Conservation (phyloP, 2,797 vertebrate species). For the Labroides dimidiatus region DNA sequence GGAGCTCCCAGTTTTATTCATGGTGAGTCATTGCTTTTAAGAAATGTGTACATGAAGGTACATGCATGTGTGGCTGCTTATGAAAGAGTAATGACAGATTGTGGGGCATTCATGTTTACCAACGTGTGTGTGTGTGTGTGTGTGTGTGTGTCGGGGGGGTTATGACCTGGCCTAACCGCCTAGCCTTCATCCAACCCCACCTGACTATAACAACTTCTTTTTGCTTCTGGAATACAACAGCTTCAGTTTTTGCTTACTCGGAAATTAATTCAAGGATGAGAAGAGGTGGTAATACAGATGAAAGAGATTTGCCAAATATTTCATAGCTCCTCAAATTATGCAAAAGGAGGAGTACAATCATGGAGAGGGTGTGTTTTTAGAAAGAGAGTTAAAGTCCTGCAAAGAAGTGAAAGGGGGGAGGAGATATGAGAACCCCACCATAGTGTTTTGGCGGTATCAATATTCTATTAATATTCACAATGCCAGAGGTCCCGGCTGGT, state of each 20-base stretch:
- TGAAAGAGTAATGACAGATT: slow-evolving; percentile 27
- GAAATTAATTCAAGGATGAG: slow-evolving; percentile 93
- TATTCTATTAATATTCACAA: slow-evolving; percentile 94
- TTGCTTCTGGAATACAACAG: slow-evolving; percentile 93
- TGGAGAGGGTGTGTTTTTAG: neutral
- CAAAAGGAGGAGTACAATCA: slow-evolving; percentile 54
- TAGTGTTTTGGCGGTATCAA: slow-evolving; percentile 91
- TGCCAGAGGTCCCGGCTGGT: slow-evolving; percentile 89
- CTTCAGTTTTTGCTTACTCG: slow-evolving; percentile 92
- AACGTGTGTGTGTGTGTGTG: slow-evolving; percentile 4
- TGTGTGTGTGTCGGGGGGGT: neutral
- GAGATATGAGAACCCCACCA: slow-evolving; percentile 81
- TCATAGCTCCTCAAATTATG: slow-evolving; percentile 62
- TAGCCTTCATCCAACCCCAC: slow-evolving; percentile 83
- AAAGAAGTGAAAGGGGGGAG: slow-evolving; percentile 61
- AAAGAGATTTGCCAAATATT: slow-evolving; percentile 87
- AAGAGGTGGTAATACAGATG: slow-evolving; percentile 91
- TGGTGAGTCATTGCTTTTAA: slow-evolving; percentile 63
- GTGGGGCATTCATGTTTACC: neutral
- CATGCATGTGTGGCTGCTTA: slow-evolving; percentile 53
- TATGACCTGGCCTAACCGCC: neutral
- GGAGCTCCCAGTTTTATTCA: slow-evolving; percentile 58
- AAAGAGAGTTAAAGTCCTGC: slow-evolving; percentile 40
- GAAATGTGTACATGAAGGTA: slow-evolving; percentile 70
- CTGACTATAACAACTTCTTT: slow-evolving; percentile 88